Base-by-base conservation (phyloP, 2,888 invertebrate genomes). In the Parthenolecanium corni region DNA sequence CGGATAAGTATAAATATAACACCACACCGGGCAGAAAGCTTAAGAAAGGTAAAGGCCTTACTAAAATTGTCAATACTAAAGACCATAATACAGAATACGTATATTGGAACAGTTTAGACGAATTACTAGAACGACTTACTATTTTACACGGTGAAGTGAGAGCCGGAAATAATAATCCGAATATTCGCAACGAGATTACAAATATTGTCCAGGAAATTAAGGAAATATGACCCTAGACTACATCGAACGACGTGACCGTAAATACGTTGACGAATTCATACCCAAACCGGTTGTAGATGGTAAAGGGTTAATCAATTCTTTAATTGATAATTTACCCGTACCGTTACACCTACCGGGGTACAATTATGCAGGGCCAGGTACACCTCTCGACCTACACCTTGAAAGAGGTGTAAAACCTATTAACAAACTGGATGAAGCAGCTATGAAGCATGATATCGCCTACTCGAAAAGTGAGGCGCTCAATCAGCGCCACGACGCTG, bases 361-460 rank as follows among this genome's bases (percentile, higher is more conserved):
- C n/a, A n/a, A n/a, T n/a, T n/a, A n/a, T n/a, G n/a, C n/a, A n/a
- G n/a, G n/a, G n/a, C n/a, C n/a, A n/a, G n/a, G n/a, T n/a, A n/a
- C n/a, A n/a, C n/a, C n/a, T 38, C 9, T 38, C 9, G 38, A 38
- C 9, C 14, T 9, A 11, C 38, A 38, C 14, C 38, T 38, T 11
- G 9, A 9, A 38, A 14, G 38, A 14, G 38, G 38, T 11, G 9
- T 11, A 9, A 9, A 38, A 38, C 4, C n/a, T n/a, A n/a, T n/a
- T n/a, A n/a, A n/a, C n/a, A n/a, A n/a, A n/a, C n/a, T n/a, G n/a
- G n/a, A n/a, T 42, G 31, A 52, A n/a, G 52, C 52, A 5, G 24
- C n/a, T 18, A 52, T 52, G 52, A 12, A 69, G 16, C 72, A 71
- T 67, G 72, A 72, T 66, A 72, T 72, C 47, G 69, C 69, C 2